phyloP scores from a whole-genome alignment of 2,888 invertebrate genomes.

The Diaprepes abbreviatus region DNA sequence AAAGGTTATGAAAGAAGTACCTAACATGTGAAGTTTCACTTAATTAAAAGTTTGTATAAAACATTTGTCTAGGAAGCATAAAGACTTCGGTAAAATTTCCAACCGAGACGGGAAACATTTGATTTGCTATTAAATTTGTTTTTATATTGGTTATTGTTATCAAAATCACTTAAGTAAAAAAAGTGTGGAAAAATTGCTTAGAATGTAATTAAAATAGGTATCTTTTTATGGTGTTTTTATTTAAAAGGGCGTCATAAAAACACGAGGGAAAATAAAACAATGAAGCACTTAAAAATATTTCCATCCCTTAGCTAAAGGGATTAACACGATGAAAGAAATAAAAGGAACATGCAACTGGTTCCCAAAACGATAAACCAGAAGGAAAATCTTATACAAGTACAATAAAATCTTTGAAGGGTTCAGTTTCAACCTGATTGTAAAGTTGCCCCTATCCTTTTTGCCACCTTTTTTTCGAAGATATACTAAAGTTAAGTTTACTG shows the following conservation, averaged over 20 bases:
- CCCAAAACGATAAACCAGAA: conserved; percentile 42
- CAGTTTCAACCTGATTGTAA: conserved; percentile 40
- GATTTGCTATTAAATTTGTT: no score
- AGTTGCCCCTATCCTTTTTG: conserved; percentile 31
- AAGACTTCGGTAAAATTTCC: no score
- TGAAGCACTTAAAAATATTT: conserved; percentile 8
- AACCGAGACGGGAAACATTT: no score
- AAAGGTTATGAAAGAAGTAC: no score
- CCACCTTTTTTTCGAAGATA: conserved; percentile 25
- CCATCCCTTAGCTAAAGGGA: conserved; percentile 32
- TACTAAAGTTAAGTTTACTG: conserved; percentile 30
- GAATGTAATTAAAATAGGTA: neutral
- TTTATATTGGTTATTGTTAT: no score
- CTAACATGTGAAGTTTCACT: no score
- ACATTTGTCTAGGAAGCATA: no score
- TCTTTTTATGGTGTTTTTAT: neutral
- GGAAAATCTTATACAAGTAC: conserved; percentile 39
- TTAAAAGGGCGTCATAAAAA: neutral
- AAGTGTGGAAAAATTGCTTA: neutral
- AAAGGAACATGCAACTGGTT: conserved; percentile 43
- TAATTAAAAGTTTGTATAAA: no score
- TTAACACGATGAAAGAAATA: conserved; percentile 35
- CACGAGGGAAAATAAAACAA: conserved; percentile 3
- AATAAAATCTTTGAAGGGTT: conserved; percentile 42
- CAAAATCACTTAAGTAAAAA: no score